These are phyloP conservation scores for Archegozetes longisetosus DNA, from an alignment of 1,140 invertebrate genomes.

Conservation along the genomic window DNA sequence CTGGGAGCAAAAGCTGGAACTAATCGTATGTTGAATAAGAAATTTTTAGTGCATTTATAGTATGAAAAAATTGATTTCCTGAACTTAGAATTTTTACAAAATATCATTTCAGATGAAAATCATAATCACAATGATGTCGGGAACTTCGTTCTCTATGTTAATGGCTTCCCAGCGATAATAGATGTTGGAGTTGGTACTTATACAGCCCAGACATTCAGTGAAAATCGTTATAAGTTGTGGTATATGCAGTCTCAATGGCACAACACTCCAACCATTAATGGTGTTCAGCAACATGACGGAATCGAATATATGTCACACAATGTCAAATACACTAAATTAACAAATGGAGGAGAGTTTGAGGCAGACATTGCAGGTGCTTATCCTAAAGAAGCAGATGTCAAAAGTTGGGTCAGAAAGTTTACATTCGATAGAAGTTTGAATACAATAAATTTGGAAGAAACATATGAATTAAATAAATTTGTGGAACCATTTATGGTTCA, in stretches of 20 bases:
- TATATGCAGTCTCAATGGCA: background rate
- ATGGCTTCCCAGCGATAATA: background rate
- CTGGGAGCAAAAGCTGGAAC: constrained; percentile 3
- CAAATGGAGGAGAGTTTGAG: background rate
- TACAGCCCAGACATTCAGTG: background rate
- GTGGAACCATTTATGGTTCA: background rate
- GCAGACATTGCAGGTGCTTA: background rate
- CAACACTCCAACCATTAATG: constrained; percentile 8
- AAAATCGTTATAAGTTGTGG: background rate
- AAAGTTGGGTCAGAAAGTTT: background rate
- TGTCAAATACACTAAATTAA: background rate
- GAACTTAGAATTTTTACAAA: background rate
- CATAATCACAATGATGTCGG: constrained; percentile 10
- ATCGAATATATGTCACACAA: background rate
- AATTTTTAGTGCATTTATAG: background rate
- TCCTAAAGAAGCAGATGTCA: background rate
- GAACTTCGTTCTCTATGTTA: background rate
- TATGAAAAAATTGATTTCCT: background rate
- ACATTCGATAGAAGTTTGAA: background rate
- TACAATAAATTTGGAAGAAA: background rate
- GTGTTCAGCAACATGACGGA: background rate
- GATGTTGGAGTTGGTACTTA: constrained; percentile 1
- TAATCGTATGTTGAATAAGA: constrained; percentile 8
- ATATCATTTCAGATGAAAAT: background rate
- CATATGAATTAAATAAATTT: background rate